These are phyloP conservation scores for Rhogogaster chlorosoma DNA, from an alignment of 2,888 invertebrate species.

Conservation along the genomic window DNA sequence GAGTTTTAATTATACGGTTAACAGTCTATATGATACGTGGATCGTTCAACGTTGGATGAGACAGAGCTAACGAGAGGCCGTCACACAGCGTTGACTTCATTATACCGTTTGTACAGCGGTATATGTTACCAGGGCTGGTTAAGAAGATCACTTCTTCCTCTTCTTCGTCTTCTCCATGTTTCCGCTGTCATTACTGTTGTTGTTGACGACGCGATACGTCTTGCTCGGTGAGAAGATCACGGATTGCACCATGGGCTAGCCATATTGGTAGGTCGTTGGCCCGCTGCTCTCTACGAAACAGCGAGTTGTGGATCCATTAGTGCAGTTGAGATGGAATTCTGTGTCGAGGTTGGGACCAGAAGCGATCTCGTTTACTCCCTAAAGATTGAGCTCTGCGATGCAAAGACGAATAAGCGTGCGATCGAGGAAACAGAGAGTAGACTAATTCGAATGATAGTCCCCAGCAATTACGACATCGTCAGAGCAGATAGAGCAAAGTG, in stretches of 20 bases:
- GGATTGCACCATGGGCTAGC: constrained; percentile 3
- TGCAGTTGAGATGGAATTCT: constrained; percentile 18
- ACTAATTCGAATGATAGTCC: constrained; percentile 6
- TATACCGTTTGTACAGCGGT: constrained; percentile 34
- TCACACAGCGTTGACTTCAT: constrained; percentile 48
- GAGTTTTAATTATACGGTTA: constrained; percentile 55
- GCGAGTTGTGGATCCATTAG: constrained; percentile 42
- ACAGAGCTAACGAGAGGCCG: constrained; percentile 37
- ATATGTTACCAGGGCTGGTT: constrained; percentile 10
- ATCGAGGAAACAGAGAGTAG: constrained; percentile 20
- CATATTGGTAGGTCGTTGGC: constrained; percentile 34
- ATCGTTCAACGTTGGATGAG: constrained; percentile 30
- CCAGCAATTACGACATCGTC: constrained; percentile 32
- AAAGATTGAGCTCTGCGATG: background rate
- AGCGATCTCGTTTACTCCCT: background rate
- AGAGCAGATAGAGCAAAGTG: constrained; percentile 31
- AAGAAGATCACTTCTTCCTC: constrained; percentile 25
- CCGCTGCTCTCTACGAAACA: constrained; percentile 18
- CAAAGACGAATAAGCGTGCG: background rate
- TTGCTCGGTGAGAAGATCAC: constrained; percentile 16
- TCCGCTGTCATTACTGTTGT: constrained; percentile 21
- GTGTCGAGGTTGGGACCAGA: background rate
- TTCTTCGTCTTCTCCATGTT: background rate
- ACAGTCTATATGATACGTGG: constrained; percentile 19
- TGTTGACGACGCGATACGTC: constrained; percentile 22